Conservation (phyloP, 2,797 vertebrate species). For the Lepilemur septentrionalis region DNA sequence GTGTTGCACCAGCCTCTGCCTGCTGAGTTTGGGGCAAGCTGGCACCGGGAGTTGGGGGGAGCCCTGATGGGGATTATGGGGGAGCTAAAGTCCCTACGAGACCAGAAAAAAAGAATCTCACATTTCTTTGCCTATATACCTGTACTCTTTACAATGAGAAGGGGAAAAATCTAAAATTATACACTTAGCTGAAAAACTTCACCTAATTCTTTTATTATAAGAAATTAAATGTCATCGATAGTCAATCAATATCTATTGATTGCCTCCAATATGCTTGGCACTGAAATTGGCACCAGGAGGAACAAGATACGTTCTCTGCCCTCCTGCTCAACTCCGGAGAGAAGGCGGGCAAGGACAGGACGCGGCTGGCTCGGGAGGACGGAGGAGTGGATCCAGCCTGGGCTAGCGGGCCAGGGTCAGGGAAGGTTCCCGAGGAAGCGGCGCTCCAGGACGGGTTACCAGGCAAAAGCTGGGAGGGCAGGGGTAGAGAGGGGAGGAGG, state of each 20-base stretch:
- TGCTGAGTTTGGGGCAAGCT: background rate
- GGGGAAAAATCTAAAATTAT: background rate
- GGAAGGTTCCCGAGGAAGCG: background rate
- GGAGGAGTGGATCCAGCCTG: background rate
- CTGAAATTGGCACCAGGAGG: background rate
- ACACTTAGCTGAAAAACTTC: background rate
- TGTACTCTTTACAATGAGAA: background rate
- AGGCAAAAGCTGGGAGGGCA: background rate
- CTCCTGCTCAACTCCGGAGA: background rate
- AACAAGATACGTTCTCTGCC: background rate
- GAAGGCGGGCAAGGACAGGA: no score
- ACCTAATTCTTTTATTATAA: background rate
- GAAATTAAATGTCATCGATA: background rate
- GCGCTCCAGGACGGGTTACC: fast-evolving
- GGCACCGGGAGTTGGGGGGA: background rate
- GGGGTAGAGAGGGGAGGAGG: background rate
- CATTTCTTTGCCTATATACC: background rate
- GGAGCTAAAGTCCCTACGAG: background rate
- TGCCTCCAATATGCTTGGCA: background rate
- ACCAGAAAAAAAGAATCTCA: background rate
- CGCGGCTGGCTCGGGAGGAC: background rate
- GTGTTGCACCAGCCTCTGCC: background rate
- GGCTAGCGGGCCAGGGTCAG: no score
- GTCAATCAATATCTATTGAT: background rate
- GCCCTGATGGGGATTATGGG: background rate